Conservation (phyloP, 2,113 vertebrate genomes). For the Lagopus leucura region DNA sequence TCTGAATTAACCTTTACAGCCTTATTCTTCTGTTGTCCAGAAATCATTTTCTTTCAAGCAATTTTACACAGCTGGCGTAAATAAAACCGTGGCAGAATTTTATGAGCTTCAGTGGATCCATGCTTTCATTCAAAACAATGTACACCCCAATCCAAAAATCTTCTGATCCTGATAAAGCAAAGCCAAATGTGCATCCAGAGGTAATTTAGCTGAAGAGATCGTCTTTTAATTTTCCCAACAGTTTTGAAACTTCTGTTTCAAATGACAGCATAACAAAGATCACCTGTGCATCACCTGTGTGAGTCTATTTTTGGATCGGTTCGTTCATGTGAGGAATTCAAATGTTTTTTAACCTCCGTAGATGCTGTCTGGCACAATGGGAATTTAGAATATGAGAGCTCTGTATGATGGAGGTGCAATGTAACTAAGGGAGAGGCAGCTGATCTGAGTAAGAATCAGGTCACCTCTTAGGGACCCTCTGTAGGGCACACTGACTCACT, state of each 20-base stretch:
- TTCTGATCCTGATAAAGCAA: background rate
- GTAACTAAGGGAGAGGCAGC: background rate
- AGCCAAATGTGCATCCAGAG: background rate
- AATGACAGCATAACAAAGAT: background rate
- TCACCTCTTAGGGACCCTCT: accelerated
- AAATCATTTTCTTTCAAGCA: background rate
- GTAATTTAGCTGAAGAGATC: background rate
- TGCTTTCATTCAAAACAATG: background rate
- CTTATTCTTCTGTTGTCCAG: background rate
- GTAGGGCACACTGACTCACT: background rate
- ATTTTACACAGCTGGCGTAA: background rate
- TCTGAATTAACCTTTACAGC: background rate
- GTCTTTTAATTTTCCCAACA: background rate
- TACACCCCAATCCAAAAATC: accelerated
- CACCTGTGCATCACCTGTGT: background rate
- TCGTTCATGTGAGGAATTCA: background rate
- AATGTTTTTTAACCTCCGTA: background rate
- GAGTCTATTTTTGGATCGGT: background rate
- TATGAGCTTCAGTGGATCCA: background rate
- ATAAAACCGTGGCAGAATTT: background rate
- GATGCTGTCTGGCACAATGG: background rate
- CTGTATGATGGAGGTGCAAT: background rate
- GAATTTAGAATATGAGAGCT: background rate
- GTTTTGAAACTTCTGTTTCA: background rate
- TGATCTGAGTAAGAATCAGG: background rate